Conservation (phyloP, 2,113 vertebrate genomes). For the Alosa alosa region DNA sequence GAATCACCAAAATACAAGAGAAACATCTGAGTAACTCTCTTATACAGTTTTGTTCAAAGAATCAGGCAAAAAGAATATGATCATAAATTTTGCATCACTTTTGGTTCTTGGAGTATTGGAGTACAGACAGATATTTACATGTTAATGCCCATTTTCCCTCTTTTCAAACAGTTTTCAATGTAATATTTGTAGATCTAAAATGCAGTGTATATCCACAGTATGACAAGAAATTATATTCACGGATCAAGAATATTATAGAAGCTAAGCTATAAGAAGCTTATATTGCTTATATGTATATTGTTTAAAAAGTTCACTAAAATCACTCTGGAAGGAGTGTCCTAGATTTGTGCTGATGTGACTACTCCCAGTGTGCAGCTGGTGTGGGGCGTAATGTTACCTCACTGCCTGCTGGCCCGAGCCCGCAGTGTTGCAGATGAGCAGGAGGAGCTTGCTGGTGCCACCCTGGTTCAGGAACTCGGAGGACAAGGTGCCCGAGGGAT, state of each 20-base stretch:
- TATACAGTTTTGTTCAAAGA: background rate
- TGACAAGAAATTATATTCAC: background rate
- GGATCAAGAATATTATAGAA: background rate
- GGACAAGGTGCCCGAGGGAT: conserved; percentile 66
- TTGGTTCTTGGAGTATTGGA: background rate
- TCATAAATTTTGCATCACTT: background rate
- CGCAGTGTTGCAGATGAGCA: conserved; percentile 83
- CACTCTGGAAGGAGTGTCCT: too few relatives aligned
- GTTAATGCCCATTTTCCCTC: too few relatives aligned
- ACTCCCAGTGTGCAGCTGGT: background rate
- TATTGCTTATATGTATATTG: too few relatives aligned
- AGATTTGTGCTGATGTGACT: too few relatives aligned
- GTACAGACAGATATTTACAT: too few relatives aligned
- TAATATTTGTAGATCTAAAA: too few relatives aligned
- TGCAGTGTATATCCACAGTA: background rate
- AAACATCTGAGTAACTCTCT: background rate
- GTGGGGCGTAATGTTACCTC: conserved; percentile 68
- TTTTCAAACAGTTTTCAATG: too few relatives aligned
- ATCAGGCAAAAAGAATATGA: background rate
- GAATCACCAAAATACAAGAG: background rate
- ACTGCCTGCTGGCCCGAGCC: conserved; percentile 73
- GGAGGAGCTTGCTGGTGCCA: conserved; percentile 67
- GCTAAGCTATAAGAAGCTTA: too few relatives aligned
- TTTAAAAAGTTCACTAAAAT: too few relatives aligned
- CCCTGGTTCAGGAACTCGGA: conserved; percentile 75